These are phyloP conservation scores for Paelopatides confundens DNA, from an alignment of 53 echinoderm and acorn worm genomes.

Conservation along the genomic window DNA sequence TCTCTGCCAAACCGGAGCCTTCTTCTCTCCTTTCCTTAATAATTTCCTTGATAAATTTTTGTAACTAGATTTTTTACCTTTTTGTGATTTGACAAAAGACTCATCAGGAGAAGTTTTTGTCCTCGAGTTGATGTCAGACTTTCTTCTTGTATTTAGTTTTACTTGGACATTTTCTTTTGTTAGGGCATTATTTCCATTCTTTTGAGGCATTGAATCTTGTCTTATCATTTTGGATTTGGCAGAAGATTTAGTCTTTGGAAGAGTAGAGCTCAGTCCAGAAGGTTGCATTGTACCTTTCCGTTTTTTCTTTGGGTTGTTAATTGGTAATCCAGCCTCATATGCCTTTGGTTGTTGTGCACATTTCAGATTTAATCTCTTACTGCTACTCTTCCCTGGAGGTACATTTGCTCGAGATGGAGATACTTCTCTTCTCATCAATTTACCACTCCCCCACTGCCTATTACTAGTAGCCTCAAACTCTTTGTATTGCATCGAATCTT, in stretches of 20 bases:
- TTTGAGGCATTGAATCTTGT: not conserved
- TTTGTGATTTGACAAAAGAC: not conserved
- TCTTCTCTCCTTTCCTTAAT: conserved; percentile 27
- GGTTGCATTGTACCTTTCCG: not conserved
- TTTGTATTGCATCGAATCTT: conserved; percentile 36
- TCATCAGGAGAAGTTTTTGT: not conserved
- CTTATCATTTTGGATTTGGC: not conserved
- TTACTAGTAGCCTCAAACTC: conserved; percentile 54
- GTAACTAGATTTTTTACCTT: not conserved
- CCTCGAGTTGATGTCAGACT: not conserved
- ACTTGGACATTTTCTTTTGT: not conserved
- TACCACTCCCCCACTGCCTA: conserved; percentile 46
- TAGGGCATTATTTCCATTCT: not conserved
- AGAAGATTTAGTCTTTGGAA: conserved; percentile 17
- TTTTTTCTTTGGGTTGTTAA: not conserved
- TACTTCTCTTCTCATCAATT: conserved; percentile 59
- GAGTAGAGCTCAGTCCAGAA: conserved; percentile 21
- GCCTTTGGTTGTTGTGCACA: conserved; percentile 36
- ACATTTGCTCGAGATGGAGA: conserved; percentile 34
- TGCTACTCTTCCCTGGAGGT: conserved; percentile 20
- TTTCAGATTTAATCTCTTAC: not conserved
- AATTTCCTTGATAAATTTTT: not conserved
- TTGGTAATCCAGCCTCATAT: conserved; percentile 9
- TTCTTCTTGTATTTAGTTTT: not conserved
- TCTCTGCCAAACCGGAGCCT: conserved; percentile 28